Evolutionary conservation across 2,113 vertebrate genomes (phyloP), one percentile per base, ranked within the genome.

Genomic region (Xiphophorus hellerii): DNA sequence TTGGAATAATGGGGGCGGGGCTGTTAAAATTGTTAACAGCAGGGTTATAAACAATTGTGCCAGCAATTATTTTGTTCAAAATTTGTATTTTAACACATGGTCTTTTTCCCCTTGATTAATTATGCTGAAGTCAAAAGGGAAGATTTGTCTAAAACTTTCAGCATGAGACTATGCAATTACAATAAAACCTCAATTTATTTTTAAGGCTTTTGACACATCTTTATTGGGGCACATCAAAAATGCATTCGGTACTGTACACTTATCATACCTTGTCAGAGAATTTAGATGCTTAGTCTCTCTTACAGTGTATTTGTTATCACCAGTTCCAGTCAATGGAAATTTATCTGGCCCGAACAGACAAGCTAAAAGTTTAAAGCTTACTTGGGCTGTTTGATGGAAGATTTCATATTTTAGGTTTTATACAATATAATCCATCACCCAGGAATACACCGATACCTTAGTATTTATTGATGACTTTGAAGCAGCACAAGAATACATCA

Each of bases 381-480:
- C 51, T 25, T 17, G 29, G 20, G 2, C 14, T 31, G 13, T 20
- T 31, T 31, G 20, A 25, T 25, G 31, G 8, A 20, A 64, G 2
- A 33, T 35, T 64, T 3, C 8, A 12, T 22, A 22, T 31, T 17
- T 2, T 17, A 29, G 28, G 62, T 1, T 17, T 30, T 1, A 31
- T 17, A 63, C 7, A 35, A 44, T 77, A 65, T 29, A 65, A 80
- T 73, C 62, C 83, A 54, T 86, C 73, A 85, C 75, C 78, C 78
- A 73, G 51, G 42, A 71, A 73, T 14, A 10, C 71, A 87, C 76
- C 84, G 84, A 89, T 85, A 85, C 73, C 83, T 63, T 62, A 74
- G 81, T 83, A 86, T 94, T 94, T 94, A 95, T 94, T 93, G 86
- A 84, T 87, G 88, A 71, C 60, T 90, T 91, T 86, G 91, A 92